Evolutionary conservation across 2,888 invertebrate genomes (phyloP), one percentile per base, ranked within the genome.

Genomic region (Drosophila borborema): DNA sequence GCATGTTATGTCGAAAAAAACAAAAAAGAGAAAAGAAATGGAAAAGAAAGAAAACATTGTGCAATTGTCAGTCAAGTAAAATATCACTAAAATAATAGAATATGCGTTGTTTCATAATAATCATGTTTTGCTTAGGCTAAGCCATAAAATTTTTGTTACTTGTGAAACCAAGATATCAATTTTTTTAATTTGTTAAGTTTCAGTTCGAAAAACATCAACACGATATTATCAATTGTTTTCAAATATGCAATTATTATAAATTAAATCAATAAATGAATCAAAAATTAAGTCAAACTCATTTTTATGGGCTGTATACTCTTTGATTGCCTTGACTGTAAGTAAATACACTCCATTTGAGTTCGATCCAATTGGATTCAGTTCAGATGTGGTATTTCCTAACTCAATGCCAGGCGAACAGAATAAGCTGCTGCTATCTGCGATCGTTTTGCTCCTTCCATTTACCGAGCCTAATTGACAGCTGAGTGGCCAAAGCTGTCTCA

Each of bases 161-260:
- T 59, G 82, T 75, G 64, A 67, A 74, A 61, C 62, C 65, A 65
- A 72, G 65, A 69, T 66, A 23, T 66, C 51, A 71, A 70, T 83
- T 84, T 82, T 75, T 77, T 79, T 54, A 64, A 23, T 56, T 87
- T 90, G 90, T 89, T 89, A 86, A 68, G 62, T 71, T 73, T 72
- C 64, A 73, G 46, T 71, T 65, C 36, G 40, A 64, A 40, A 64
- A 54, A 41, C 70, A 48, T 41, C 56, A 81, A 84, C 18, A 80
- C 64, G 86, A 90, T 90, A 90, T 85, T 90, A 90, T 77, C 64
- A 65, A 74, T 80, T 84, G 82, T 88, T 90, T 73, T 63, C 48
- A 79, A 72, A 67, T 75, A 64, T 79, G 73, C 68, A 71, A 78
- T 38, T 65, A 78, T 77, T 80, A 49, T 62, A 60, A 45, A 60